A percentile compares a stretch with the other conserved stretches of the same genome.
Conservation (phyloP, 35 echinoderm and acorn worm genomes). For the Eucidaris tribuloides region DNA sequence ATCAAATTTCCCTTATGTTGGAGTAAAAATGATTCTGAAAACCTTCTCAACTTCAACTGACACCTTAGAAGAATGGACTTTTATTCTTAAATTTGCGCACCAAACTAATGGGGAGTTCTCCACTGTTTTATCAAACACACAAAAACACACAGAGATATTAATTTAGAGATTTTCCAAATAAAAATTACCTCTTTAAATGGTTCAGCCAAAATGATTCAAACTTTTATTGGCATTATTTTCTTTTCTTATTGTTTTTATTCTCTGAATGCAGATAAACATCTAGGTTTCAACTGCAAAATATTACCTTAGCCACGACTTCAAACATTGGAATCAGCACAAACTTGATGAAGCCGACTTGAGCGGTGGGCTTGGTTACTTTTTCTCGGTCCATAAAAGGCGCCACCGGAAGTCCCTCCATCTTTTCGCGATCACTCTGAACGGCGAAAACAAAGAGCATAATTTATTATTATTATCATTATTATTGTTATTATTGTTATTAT, state of each 20-base stretch:
- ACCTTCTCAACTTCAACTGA: no score
- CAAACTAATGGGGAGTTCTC: no score
- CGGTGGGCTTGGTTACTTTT: conserved; percentile 86
- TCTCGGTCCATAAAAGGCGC: conserved; percentile 92
- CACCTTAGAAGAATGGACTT: no score
- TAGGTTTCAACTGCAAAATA: not conserved
- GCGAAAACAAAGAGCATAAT: not conserved
- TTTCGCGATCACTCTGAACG: conserved; percentile 85
- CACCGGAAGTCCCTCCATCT: conserved; percentile 87
- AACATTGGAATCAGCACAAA: conserved; percentile 89
- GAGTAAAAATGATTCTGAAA: no score
- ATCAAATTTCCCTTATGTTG: no score
- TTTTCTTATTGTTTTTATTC: not conserved
- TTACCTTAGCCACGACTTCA: conserved; percentile 76
- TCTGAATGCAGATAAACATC: no score
- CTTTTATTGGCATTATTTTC: not conserved
- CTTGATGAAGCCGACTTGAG: conserved; percentile 95
- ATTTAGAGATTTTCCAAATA: no score
- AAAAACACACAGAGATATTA: no score
- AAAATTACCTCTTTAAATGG: not conserved
- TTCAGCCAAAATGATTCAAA: not conserved
- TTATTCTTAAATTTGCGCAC: no score
- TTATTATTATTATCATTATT: not conserved
- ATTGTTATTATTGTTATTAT: not conserved
- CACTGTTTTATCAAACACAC: no score